Evolutionary conservation across 92 coral and sea anemone genomes (phyloP).

Genomic region (Diadumene lineata): DNA sequence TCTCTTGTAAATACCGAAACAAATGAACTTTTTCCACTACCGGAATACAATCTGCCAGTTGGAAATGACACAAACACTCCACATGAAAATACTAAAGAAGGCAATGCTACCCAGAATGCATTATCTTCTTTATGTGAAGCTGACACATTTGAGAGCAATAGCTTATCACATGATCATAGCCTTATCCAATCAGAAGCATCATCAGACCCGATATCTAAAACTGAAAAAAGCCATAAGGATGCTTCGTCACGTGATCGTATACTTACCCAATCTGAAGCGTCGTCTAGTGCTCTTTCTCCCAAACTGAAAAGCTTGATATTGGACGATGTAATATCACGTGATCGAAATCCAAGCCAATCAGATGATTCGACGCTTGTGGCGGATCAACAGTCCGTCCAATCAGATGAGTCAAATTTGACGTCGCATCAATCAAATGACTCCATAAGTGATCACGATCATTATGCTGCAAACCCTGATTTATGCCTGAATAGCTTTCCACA

Average conservation of each 20-base stretch:
- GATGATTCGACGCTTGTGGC: conserved; percentile 1
- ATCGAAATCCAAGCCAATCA: conserved; percentile 5
- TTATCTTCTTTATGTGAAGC: not conserved
- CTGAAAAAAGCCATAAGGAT: not conserved
- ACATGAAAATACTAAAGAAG: not conserved
- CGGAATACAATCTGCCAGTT: not conserved
- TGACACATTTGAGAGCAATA: not conserved
- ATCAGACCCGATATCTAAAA: not conserved
- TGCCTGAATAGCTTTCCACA: conserved; percentile 42
- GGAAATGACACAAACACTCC: not conserved
- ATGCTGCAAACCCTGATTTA: not conserved
- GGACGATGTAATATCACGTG: not conserved
- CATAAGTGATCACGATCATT: not conserved
- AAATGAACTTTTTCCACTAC: not conserved
- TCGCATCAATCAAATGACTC: conserved; percentile 17
- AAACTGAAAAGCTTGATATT: not conserved
- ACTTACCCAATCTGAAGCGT: not conserved
- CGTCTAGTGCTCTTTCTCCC: not conserved
- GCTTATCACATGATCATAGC: not conserved
- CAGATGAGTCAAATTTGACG: not conserved
- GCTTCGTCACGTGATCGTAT: not conserved
- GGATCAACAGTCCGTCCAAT: not conserved
- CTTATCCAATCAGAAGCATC: too few relatives aligned
- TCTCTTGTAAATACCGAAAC: conserved; percentile 4
- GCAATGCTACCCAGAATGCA: too few relatives aligned